phyloP scores from a whole-genome alignment of 2,113 vertebrate species.

The Mastomys coucha region DNA sequence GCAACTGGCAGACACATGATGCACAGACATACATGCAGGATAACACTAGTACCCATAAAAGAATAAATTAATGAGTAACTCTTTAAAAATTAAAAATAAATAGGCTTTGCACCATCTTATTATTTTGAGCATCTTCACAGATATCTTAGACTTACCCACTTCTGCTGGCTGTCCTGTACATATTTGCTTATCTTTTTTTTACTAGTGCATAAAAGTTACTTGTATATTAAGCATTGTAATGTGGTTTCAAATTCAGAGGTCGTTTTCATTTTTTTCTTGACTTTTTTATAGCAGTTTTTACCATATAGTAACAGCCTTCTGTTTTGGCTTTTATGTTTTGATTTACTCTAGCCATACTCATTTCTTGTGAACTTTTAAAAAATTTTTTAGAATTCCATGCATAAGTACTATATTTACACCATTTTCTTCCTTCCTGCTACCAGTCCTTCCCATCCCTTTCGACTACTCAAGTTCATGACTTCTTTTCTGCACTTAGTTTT shows the following conservation, averaged over 20 bases:
- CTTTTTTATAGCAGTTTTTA: not conserved
- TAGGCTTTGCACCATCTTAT: constrained; percentile 11
- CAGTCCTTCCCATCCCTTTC: not conserved
- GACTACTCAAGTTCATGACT: not conserved
- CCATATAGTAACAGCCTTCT: not conserved
- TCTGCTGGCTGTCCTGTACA: not conserved
- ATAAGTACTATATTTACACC: not conserved
- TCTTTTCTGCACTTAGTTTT: not conserved
- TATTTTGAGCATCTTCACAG: constrained; percentile 40
- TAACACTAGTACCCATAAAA: not conserved
- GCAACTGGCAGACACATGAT: not conserved
- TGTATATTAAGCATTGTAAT: not conserved
- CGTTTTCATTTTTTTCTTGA: not conserved
- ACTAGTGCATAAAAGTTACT: not conserved
- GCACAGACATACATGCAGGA: not conserved
- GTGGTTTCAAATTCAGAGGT: constrained; percentile 19
- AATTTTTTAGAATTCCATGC: not conserved
- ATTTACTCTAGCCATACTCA: not conserved
- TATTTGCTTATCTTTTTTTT: not conserved
- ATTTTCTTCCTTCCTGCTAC: not conserved
- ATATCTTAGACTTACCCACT: constrained; percentile 30
- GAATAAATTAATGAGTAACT: not conserved
- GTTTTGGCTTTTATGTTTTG: not conserved
- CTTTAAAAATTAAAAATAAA: not conserved
- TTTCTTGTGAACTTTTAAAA: not conserved